Base-by-base conservation (phyloP, 2,888 invertebrate species). In the Amphimallon solstitiale region DNA sequence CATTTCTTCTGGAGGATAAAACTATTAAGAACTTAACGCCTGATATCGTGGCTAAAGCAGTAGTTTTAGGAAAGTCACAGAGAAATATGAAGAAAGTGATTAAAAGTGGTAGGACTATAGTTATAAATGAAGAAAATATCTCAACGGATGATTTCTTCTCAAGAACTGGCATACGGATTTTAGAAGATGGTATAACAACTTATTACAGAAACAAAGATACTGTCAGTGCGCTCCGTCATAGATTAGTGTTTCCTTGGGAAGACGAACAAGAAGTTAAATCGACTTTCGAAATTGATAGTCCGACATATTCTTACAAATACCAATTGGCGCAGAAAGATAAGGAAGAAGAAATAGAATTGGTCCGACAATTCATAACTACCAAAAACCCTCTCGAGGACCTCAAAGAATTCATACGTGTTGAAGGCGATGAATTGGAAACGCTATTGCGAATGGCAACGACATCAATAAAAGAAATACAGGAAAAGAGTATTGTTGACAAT, bases 51-150 rank as follows among this genome's bases (percentile, higher is more conserved):
- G 49, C 64, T 10, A 56, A 66, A 29, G 64, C 66, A 10, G 61
- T 70, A 2, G 45, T 67, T 35, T 37, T 23, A 9, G 67, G 69
- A 45, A 61, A 65, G 7, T 67, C 68, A 1, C 67, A 62, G 17
- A 15, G 67, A 2, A 43, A 67, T 34, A 45, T 46, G 7, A 48
- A 67, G n/a, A 67, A 68, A 21, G 29, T 70, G 0, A 37, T 64
- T 17, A 66, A 69, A 49, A 29, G 23, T 10, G 70, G 70, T 9
- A 56, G 65, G 6, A 67, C 63, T 9, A 37, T 70, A n/a, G 63
- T 37, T 7, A 9, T 62, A 23, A 48, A 54, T 2, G 63, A 59
- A 17, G 61, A 65, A 12, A 59, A 14, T 17, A 6, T 67, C 6
- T 56, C 66, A 14, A 67, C 66, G 2, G 56, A 48, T 10, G 56